Evolutionary conservation across 2,888 invertebrate species (phyloP).

Genomic region (Acanthosepion lycidas): DNA sequence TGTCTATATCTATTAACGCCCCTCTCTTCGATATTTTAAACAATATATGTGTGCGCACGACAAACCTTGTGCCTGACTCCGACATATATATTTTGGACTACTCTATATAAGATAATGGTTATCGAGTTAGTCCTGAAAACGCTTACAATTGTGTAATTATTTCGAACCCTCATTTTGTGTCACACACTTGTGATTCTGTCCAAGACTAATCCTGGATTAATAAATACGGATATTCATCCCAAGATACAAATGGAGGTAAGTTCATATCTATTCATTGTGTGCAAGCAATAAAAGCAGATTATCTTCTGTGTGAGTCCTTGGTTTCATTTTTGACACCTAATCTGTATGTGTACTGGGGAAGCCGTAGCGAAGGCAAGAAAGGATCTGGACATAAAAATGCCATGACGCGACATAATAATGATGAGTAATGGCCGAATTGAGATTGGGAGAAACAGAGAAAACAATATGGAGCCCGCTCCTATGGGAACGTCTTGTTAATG

Average conservation of each 20-base stretch:
- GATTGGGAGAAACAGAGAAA: not conserved
- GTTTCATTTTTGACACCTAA: not conserved
- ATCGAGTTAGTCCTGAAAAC: not conserved
- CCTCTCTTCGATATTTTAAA: too few species aligned
- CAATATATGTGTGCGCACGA: too few species aligned
- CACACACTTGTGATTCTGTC: not conserved
- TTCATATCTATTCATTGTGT: not conserved
- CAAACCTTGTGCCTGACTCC: not conserved
- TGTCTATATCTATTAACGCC: too few species aligned
- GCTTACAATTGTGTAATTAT: not conserved
- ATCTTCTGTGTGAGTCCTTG: not conserved
- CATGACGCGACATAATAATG: not conserved
- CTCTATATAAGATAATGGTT: not conserved
- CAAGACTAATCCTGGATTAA: not conserved
- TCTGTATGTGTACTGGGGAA: not conserved
- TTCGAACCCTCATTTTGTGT: not conserved
- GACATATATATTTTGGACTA: not conserved
- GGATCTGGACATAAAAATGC: not conserved
- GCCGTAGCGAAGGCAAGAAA: not conserved
- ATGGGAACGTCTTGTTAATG: not conserved
- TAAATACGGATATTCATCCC: not conserved
- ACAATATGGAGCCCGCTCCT: not conserved
- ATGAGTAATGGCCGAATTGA: not conserved
- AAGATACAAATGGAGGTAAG: not conserved
- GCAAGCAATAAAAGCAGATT: not conserved